Conservation (phyloP, 2,888 invertebrate species). For the Thera britannica region DNA sequence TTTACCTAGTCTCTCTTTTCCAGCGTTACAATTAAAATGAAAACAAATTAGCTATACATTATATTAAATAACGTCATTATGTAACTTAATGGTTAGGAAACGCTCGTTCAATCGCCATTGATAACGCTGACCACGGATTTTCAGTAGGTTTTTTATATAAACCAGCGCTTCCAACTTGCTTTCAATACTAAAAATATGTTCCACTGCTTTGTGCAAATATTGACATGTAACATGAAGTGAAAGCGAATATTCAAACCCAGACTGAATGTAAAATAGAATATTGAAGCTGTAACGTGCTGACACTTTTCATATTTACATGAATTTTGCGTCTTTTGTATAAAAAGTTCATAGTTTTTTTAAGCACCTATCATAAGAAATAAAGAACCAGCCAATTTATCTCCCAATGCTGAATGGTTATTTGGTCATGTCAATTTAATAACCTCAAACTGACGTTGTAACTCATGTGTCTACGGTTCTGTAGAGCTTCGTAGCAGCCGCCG, state of each 20-base stretch:
- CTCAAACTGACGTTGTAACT: too few relatives aligned
- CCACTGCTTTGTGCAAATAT: slow-evolving; percentile 14
- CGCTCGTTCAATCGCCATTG: background rate
- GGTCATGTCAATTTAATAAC: too few relatives aligned
- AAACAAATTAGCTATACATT: too few relatives aligned
- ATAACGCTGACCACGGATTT: background rate
- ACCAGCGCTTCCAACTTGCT: too few relatives aligned
- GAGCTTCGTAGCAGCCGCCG: background rate
- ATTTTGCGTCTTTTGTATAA: background rate
- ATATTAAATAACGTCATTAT: too few relatives aligned
- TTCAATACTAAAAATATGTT: slow-evolving; percentile 3
- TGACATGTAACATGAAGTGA: slow-evolving; percentile 18
- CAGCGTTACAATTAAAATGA: too few relatives aligned
- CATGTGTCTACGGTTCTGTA: background rate
- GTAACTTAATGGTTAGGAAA: background rate
- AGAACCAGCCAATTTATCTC: too few relatives aligned
- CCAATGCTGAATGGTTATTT: too few relatives aligned
- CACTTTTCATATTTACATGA: background rate
- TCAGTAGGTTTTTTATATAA: too few relatives aligned
- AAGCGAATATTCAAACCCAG: slow-evolving; percentile 32
- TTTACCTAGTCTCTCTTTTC: too few relatives aligned
- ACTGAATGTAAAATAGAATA: slow-evolving; percentile 21
- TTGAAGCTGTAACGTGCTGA: slow-evolving; percentile 6
- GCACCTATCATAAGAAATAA: too few relatives aligned
- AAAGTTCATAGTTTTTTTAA: background rate